A percentile compares a stretch with the other conserved stretches of the same genome.
These are phyloP conservation scores for Carapus acus DNA, from an alignment of 2,797 vertebrate genomes.

Conservation along the genomic window DNA sequence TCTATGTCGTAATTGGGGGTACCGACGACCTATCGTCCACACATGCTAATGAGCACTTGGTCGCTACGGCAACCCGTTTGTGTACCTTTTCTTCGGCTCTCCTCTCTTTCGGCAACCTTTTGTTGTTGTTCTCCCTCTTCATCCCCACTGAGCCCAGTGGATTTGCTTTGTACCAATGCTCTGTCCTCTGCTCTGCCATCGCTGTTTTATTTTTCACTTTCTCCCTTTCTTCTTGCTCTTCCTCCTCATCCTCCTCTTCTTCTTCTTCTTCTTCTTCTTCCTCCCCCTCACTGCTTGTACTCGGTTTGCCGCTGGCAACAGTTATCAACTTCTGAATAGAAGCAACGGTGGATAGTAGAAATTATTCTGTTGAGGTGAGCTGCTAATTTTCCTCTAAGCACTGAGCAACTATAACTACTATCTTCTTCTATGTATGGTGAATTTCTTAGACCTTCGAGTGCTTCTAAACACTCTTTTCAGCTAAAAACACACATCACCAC, in stretches of 20 bases:
- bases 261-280: conserved; percentile 32
- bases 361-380: conserved; percentile 8
- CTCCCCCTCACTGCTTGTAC: conserved; percentile 49
- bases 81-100: conserved; percentile 58
- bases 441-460: too few relatives aligned
- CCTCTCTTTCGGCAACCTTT: conserved; percentile 42
- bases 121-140: conserved; percentile 45
- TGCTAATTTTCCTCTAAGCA: not conserved
- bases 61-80: conserved; percentile 28
- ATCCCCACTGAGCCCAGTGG: conserved; percentile 29
- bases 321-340: conserved; percentile 53
- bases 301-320: conserved; percentile 40
- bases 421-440: conserved; percentile 1
- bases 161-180: conserved; percentile 25
- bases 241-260: conserved; percentile 17
- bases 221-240: conserved; percentile 37
- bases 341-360: conserved; percentile 38
- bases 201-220: conserved; percentile 28
- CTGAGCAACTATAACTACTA: not conserved
- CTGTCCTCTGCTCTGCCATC: conserved; percentile 29
- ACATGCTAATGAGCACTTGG: conserved; percentile 28
- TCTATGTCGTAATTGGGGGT: not conserved
- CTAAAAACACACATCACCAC: conserved; percentile 6
- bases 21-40: conserved; percentile 11
- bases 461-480: too few relatives aligned